Base-by-base conservation (phyloP, 2,113 vertebrate species). In the Entomyzon cyanotis region DNA sequence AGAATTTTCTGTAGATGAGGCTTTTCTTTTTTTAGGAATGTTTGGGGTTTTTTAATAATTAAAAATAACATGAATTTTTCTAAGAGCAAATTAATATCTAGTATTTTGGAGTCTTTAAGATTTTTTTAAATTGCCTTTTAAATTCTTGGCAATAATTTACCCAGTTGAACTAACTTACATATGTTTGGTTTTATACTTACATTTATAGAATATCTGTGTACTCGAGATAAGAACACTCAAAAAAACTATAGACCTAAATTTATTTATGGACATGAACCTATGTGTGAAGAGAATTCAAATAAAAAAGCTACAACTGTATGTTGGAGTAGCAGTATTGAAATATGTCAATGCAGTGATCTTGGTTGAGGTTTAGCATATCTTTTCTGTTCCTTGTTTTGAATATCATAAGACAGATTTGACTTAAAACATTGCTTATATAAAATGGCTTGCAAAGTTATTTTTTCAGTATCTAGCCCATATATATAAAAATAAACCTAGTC, bases 381-480 rank as follows among this genome's bases (percentile, higher is more conserved):
- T 19, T 87, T 49, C 15, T 83, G 15, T 91, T 94, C 71, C 33
- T 73, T 86, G 37, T 77, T 93, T 71, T 80, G 50, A 77, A 39
- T 79, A 47, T 79, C 4, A 3, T 69, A 67, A 80, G 1, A 23
- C 71, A 86, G 65, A 80, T 84, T 77, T 93, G 31, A 58, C 3
- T 41, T 91, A 30, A 86, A 80, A 7, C 4, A 14, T 63, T 3
- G 1, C 50, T 84, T 53, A 85, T 79, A 44, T 94, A 81, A 86
- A 96, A 91, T 63, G 5, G 11, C 90, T 95, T 96, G 46, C 64
- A 63, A 71, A 69, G 53, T 58, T 62, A 13, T 33, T 96, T 93
- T 97, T 96, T 97, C 73, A 96, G 79, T 94, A 92, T 97, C 79
- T 96, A 97, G 84, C 92, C 92, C 65, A 74, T 74, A 90, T 70